A percentile compares a stretch with the other conserved stretches of the same genome.
Evolutionary conservation across 2,113 vertebrate genomes (phyloP).

Genomic region (Lanius ludovicianus): DNA sequence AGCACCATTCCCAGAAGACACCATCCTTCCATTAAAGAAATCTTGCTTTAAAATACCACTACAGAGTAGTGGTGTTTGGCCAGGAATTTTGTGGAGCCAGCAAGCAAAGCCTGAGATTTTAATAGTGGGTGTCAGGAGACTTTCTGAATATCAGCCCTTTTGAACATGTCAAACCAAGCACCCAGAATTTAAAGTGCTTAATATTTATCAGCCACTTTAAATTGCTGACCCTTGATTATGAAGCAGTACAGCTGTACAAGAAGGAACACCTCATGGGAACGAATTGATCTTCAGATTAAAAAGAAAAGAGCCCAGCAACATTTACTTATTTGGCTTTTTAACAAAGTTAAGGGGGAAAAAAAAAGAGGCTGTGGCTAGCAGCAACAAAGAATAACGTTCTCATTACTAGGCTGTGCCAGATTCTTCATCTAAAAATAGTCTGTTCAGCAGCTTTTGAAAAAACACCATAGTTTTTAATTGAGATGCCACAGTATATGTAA

Average conservation of each 20-base stretch:
- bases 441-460: slow-evolving; percentile 8
- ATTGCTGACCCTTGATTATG: background rate
- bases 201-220: background rate
- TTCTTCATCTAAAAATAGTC: slow-evolving; percentile 27
- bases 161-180: background rate
- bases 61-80: background rate
- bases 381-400: slow-evolving; percentile 17
- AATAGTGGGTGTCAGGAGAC: background rate
- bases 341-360: background rate
- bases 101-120: background rate
- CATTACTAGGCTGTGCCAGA: background rate
- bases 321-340: slow-evolving; percentile 18
- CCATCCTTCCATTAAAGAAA: background rate
- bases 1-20: background rate
- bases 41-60: background rate
- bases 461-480: background rate
- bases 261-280: background rate
- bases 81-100: background rate
- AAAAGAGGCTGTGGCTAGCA: background rate
- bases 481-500: background rate
- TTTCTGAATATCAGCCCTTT: background rate
- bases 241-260: background rate
- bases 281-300: slow-evolving; percentile 35
- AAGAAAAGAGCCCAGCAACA: background rate
- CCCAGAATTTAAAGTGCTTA: slow-evolving; percentile 1